Evolutionary conservation across 2,888 invertebrate species (phyloP).

Genomic region (Coenonympha glycerion): DNA sequence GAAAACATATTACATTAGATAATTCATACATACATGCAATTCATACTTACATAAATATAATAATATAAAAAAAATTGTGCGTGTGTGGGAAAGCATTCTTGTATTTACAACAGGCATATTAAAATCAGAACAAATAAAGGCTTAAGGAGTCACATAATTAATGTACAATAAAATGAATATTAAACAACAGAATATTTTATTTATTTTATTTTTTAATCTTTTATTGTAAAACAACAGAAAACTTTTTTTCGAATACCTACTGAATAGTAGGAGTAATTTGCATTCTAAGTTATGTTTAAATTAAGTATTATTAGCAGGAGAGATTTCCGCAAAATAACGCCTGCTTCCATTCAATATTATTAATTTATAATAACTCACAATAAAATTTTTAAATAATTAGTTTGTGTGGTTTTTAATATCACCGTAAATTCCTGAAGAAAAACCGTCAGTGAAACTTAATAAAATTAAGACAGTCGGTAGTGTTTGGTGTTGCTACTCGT

Average conservation of each 20-base stretch:
- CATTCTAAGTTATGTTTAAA: no score
- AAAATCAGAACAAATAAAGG: neutral
- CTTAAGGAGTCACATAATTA: neutral
- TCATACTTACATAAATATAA: slow-evolving; percentile 16
- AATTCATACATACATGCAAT: slow-evolving; percentile 23
- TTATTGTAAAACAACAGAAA: no score
- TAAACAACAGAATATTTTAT: neutral
- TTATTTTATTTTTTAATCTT: neutral
- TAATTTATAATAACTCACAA: no score
- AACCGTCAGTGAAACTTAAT: slow-evolving; percentile 1
- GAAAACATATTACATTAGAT: slow-evolving; percentile 29
- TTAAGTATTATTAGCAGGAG: no score
- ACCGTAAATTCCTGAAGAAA: neutral
- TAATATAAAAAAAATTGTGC: slow-evolving; percentile 11
- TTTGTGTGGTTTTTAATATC: no score
- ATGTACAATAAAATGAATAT: neutral
- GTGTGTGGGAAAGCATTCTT: slow-evolving; percentile 21
- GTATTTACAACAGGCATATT: slow-evolving; percentile 15
- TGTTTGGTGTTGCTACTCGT: no score
- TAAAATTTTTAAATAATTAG: no score
- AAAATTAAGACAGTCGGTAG: neutral
- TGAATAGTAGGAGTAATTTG: no score
- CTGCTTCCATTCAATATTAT: no score
- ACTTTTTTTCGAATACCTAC: no score
- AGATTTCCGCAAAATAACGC: no score